Evolutionary conservation across 2,888 invertebrate species (phyloP).

Genomic region (Agrotis ipsilon): DNA sequence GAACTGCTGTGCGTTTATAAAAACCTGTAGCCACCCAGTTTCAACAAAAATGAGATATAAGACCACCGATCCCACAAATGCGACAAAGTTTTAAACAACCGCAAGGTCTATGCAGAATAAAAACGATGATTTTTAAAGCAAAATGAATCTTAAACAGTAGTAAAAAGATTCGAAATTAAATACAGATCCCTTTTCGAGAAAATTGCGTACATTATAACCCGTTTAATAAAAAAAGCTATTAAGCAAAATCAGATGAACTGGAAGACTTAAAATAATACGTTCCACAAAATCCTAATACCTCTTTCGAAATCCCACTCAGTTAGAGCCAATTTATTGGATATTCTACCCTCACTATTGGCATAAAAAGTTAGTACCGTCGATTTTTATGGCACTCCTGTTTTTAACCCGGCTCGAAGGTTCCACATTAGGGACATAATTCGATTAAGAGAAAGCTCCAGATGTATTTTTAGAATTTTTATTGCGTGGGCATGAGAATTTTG

Average conservation of each 20-base stretch:
- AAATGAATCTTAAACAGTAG: neutral
- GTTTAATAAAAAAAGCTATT: constrained; percentile 15
- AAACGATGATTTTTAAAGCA: neutral
- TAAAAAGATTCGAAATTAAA: constrained; percentile 1
- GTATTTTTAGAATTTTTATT: constrained; percentile 27
- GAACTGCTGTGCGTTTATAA: neutral
- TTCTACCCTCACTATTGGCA: constrained; percentile 42
- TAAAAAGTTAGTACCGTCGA: constrained; percentile 44
- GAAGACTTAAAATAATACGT: constrained; percentile 26
- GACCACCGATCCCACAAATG: neutral
- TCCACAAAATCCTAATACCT: constrained; percentile 22
- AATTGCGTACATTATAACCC: constrained; percentile 9
- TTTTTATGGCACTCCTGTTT: constrained; percentile 47
- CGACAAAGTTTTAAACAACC: constrained; percentile 29
- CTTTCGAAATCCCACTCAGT: constrained; percentile 37
- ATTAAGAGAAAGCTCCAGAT: constrained; percentile 16
- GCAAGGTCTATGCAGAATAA: neutral
- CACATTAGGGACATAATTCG: constrained; percentile 42
- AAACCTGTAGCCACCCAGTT: neutral
- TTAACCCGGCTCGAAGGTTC: constrained; percentile 6
- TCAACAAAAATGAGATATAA: neutral
- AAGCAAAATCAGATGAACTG: constrained; percentile 13
- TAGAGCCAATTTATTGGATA: constrained; percentile 52
- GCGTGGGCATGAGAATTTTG: neutral
- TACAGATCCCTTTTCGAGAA: neutral